Conservation (phyloP, 2,797 vertebrate species). For the Pterois miles region DNA sequence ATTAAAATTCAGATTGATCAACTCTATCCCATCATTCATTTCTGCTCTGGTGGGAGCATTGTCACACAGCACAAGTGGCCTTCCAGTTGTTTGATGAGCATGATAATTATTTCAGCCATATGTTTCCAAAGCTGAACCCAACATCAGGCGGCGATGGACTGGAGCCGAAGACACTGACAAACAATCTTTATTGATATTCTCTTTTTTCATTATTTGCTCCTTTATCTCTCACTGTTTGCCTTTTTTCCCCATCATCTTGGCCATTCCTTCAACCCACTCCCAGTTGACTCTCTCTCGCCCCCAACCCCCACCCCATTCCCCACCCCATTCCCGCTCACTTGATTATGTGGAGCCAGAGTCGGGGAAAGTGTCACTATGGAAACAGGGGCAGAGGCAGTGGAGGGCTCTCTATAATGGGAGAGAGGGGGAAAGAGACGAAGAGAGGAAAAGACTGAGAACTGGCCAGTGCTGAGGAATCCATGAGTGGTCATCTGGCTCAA, state of each 20-base stretch:
- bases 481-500: slow-evolving; percentile 26
- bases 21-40: slow-evolving; percentile 66
- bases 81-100: slow-evolving; percentile 75
- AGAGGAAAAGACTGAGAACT: slow-evolving; percentile 33
- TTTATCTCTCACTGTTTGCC: slow-evolving; percentile 54
- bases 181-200: slow-evolving; percentile 57
- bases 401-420: slow-evolving; percentile 59
- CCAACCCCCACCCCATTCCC: slow-evolving; percentile 67
- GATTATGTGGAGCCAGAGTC: slow-evolving; percentile 76
- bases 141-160: slow-evolving; percentile 39
- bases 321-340: slow-evolving; percentile 69
- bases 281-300: slow-evolving; percentile 30
- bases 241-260: slow-evolving; percentile 45
- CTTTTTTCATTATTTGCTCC: slow-evolving; percentile 64
- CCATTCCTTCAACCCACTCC: slow-evolving; percentile 53
- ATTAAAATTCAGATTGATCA: slow-evolving; percentile 78
- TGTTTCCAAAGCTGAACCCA: slow-evolving; percentile 55
- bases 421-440: slow-evolving; percentile 8
- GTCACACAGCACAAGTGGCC: slow-evolving; percentile 74
- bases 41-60: slow-evolving; percentile 71
- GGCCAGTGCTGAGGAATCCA: slow-evolving; percentile 62
- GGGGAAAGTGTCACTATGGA: slow-evolving; percentile 83
- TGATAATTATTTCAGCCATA: slow-evolving; percentile 78
- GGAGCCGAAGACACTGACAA: slow-evolving; percentile 33
- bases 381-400: slow-evolving; percentile 77